Base-by-base conservation (phyloP, 2,113 vertebrate species). In the Larimichthys crocea region DNA sequence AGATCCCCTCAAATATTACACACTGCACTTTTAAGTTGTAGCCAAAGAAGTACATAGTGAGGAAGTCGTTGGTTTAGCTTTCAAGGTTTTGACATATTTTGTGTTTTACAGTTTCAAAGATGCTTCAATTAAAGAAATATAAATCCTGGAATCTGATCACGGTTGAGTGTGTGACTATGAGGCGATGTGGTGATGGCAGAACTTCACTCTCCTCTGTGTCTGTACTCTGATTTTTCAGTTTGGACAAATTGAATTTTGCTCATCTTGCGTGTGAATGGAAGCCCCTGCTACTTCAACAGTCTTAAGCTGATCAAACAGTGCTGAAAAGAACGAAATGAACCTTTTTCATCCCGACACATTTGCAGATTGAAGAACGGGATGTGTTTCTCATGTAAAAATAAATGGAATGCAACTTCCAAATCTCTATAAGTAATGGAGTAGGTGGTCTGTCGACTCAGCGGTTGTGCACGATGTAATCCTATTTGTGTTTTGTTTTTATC, bases 211-310 rank as follows among this genome's bases (percentile, higher is more conserved):
- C 16, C 50, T n/a, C 12, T 29, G 40, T 46, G 60, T 26, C 26
- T 52, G 31, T 42, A 17, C 22, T 52, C 26, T 48, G 46, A 57
- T 57, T 57, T 44, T 24, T 44, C 19, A 49, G 3, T 53, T 53
- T 55, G 53, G 24, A 65, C 35, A 22, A 55, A 60, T 64, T 35
- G 0, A 24, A 62, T 77, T 59, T 68, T 16, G 22, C 6, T 69
- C n/a, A 29, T 29, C 55, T 50, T 26, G 15, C 9, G n/a, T 53
- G 66, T 77, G 22, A 86, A 29, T 56, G 6, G 59, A 70, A 29
- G 56, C 12, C 20, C 26, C 12, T 55, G 61, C 29, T 12, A 22
- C 17, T 49, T 35, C 8, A 62, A 52, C 15, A 17, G 9, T 55
- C 14, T 71, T 72, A 31, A 52, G 42, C 22, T 31, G 44, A 53